Evolutionary conservation across 2,797 vertebrate species (phyloP).

Genomic region (Denticeps clupeoides): DNA sequence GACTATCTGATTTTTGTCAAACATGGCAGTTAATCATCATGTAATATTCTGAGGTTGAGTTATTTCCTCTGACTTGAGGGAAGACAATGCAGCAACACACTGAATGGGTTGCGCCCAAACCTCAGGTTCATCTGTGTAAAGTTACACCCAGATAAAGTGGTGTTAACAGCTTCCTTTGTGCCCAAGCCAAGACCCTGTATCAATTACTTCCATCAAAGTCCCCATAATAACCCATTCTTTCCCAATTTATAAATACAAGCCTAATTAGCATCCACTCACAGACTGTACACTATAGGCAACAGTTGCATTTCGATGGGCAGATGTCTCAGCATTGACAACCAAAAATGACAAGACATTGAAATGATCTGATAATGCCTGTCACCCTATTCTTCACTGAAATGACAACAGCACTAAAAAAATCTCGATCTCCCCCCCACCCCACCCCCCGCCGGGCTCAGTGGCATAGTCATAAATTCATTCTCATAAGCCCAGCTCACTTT

Average conservation of each 20-base stretch:
- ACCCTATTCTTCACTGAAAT: conserved; percentile 6
- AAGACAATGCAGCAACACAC: conserved; percentile 51
- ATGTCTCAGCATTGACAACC: too few relatives aligned
- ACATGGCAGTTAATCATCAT: conserved; percentile 55
- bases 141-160: conserved; percentile 58
- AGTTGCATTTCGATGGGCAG: too few relatives aligned
- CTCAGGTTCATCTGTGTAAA: conserved; percentile 52
- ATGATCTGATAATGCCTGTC: too few relatives aligned
- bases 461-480: conserved; percentile 7
- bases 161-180: conserved; percentile 74
- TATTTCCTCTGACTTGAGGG: conserved; percentile 51
- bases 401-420: neutral
- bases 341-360: too few relatives aligned
- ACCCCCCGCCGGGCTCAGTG: neutral
- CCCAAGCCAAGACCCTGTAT: conserved; percentile 57
- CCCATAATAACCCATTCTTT: conserved; percentile 42
- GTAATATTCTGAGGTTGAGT: conserved; percentile 54
- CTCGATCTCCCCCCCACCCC: neutral
- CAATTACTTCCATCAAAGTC: conserved; percentile 67
- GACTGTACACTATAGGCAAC: conserved; percentile 18
- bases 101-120: conserved; percentile 57
- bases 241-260: conserved; percentile 32
- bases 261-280: conserved; percentile 17
- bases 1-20: conserved; percentile 33
- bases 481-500: neutral